Evolutionary conservation across 2,113 vertebrate species (phyloP).

Genomic region (Gorsachius goisagi): DNA sequence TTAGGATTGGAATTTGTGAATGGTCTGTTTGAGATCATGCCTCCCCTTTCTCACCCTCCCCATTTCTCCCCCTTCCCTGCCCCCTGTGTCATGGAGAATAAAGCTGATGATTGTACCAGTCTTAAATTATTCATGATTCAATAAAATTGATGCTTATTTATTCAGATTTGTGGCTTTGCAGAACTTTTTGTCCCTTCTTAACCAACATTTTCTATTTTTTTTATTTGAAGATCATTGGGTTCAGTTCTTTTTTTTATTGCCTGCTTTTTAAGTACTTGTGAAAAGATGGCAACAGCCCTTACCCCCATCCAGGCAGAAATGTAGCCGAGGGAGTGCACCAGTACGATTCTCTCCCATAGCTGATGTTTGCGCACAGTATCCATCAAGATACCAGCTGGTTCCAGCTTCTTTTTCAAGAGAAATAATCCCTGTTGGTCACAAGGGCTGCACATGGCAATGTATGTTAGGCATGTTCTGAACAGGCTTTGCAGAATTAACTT

Average conservation of each 20-base stretch:
- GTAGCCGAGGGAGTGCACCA: not conserved
- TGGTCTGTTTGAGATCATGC: conserved; percentile 77
- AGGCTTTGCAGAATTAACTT: not conserved
- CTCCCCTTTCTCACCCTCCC: conserved; percentile 17
- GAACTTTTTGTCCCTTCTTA: not conserved
- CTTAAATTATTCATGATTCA: conserved; percentile 99
- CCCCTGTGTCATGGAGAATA: conserved; percentile 77
- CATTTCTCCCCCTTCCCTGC: not conserved
- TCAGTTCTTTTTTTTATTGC: not conserved
- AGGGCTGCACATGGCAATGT: not conserved
- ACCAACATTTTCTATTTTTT: not conserved
- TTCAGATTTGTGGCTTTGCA: conserved; percentile 72
- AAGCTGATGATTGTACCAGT: conserved; percentile 95
- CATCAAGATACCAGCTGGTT: not conserved
- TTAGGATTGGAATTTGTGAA: conserved; percentile 82
- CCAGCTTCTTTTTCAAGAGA: not conserved
- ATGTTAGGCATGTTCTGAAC: not conserved
- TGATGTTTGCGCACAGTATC: not conserved
- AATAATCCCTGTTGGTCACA: not conserved
- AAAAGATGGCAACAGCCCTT: not conserved
- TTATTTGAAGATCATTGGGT: not conserved
- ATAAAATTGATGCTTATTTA: conserved; percentile 99
- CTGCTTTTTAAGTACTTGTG: not conserved
- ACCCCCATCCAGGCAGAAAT: not conserved
- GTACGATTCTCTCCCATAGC: not conserved